Base-by-base conservation (phyloP, 2,797 vertebrate genomes). In the Enteromius anoplus region DNA sequence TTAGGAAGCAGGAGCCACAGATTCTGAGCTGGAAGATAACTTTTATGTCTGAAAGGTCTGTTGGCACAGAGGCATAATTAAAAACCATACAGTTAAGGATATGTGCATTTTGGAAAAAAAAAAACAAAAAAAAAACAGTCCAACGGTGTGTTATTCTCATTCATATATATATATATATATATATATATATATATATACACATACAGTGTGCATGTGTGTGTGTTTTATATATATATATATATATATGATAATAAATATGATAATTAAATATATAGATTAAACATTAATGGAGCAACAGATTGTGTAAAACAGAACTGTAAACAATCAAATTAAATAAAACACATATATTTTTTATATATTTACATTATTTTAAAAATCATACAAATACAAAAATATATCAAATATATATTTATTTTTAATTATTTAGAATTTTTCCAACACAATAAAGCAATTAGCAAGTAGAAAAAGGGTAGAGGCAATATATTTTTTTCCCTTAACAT, bases 21-120 rank as follows among this genome's bases (percentile, higher is more conserved):
- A 85, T 85, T 90, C 86, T 86, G 81, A 79, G 85, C 87, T 90
- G 87, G 87, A 91, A 78, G 88, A 89, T 91, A 89, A 85, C 88
- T 92, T 92, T 91, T 90, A 91, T 88, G 90, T 91, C 62, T 88
- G 84, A 85, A 88, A 91, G 85, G 88, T 88, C 90, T 92, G 89
- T 88, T 88, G 85, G 81, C 88, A 88, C 80, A 85, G 87, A 90
- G 88, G 84, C 86, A 88, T 91, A 88, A 93, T 91, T 90, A 89
- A 91, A 92, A 92, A 90, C 84, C 88, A 87, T 88, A 89, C 88
- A 86, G 80, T 79, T 85, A 84, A 80, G 81, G 84, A 60, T 29
- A 75, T 75, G 89, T 88, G 90, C 87, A 66, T 81, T 89, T 65
- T 83, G 51, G 86, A 77, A 91, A 90, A n/a, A 34, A 34, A 34